These are phyloP conservation scores for Tenualosa ilisha DNA, from an alignment of 2,797 vertebrate species.

Conservation along the genomic window DNA sequence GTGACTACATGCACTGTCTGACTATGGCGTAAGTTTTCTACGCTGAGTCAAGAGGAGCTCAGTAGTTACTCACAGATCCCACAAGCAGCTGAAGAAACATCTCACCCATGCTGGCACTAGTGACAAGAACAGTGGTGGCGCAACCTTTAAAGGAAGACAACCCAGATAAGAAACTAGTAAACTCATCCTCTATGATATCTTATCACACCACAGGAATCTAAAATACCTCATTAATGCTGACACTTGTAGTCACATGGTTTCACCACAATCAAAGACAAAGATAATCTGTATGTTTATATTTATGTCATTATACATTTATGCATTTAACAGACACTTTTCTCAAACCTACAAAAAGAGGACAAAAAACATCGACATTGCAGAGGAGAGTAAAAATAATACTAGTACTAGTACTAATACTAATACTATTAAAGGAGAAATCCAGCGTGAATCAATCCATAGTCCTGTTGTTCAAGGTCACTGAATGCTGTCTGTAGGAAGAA, in stretches of 20 bases:
- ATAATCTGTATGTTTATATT: not conserved
- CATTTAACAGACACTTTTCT: too few species aligned
- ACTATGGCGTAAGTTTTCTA: not conserved
- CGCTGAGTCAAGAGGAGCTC: not conserved
- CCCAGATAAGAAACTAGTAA: not conserved
- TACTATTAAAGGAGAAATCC: too few species aligned
- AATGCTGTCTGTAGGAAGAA: too few species aligned
- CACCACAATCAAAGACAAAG: not conserved
- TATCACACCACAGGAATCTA: not conserved
- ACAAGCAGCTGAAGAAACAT: slow-evolving; percentile 91
- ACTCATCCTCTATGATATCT: not conserved
- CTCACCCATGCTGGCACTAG: slow-evolving; percentile 88
- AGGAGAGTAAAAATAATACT: too few species aligned
- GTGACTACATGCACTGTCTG: not conserved
- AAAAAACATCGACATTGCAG: too few species aligned
- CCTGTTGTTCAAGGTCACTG: too few species aligned
- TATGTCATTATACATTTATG: not conserved
- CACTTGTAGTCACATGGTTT: not conserved
- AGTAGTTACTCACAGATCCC: slow-evolving; percentile 78
- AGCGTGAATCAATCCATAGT: too few species aligned
- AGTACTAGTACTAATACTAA: too few species aligned
- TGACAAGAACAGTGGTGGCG: slow-evolving; percentile 90
- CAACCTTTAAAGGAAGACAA: slow-evolving; percentile 72
- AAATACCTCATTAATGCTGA: not conserved
- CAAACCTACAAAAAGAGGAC: too few species aligned